Base-by-base conservation (phyloP, 2,888 invertebrate species). In the Emmelina monodactyla region DNA sequence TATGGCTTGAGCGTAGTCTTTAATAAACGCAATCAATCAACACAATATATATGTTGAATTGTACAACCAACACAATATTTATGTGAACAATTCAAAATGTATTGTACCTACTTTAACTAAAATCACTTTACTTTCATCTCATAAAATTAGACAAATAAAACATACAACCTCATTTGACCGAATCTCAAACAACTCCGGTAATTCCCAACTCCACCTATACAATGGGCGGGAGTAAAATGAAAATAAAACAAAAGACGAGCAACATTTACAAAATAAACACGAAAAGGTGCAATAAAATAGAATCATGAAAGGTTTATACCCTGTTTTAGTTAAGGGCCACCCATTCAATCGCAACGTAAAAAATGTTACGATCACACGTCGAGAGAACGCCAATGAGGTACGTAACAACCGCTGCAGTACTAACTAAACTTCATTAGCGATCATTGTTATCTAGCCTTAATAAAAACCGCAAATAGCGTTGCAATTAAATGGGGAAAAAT, bases 231-330 rank as follows among this genome's bases (percentile, higher is more conserved):
- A n/a, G n/a, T n/a, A n/a, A n/a, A n/a, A n/a, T 36, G 36, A 36
- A 28, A 16, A 19, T 19, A 16, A 14, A n/a, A 16, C 19, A 30
- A 34, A 42, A 30, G 34, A 37, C 35, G 31, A 37, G 55, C 58
- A 55, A 53, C 59, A 71, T 73, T 75, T 75, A 73, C 72, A 75
- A 76, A 75, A 75, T 71, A 63, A 71, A 72, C 73, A 71, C 66
- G 73, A 71, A 13, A 75, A 64, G 58, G 66, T 53, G 58, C 58
- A 61, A 60, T 76, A 73, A 75, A 75, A 59, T 50, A 55, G 65
- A 73, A 73, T 72, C 76, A 66, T 73, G 70, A 73, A 78, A 75
- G n/a, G 58, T 73, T 78, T 76, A 78, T 69, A 61, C 59, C 70
- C 69, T 72, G 68, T 71, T 75, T 76, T 73, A 76, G 73, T 73